Evolutionary conservation across 64 coral and sea anemone species (phyloP).

Genomic region (Montipora cactus): DNA sequence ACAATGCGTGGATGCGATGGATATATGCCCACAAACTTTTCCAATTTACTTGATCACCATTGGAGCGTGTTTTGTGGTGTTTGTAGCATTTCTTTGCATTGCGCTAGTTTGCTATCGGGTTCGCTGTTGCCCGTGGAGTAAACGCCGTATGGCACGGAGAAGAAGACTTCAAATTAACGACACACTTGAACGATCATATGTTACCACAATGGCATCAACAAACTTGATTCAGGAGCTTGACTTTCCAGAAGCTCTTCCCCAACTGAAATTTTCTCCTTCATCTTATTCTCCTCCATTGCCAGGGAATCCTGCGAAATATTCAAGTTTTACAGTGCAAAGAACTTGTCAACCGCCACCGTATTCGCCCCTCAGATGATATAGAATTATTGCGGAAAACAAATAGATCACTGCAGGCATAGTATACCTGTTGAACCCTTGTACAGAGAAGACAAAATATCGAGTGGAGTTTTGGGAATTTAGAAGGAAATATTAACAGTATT

Average conservation of each 20-base stretch:
- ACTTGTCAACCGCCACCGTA: not conserved
- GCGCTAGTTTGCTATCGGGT: not conserved
- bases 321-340: conserved; percentile 40
- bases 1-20: not conserved
- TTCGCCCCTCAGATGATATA: conserved; percentile 7
- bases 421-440: not conserved
- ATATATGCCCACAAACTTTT: not conserved
- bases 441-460: not conserved
- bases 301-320: conserved; percentile 43
- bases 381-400: not conserved
- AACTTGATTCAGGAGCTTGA: conserved; percentile 37
- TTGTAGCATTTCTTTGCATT: conserved; percentile 22
- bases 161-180: not conserved
- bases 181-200: conserved; percentile 31
- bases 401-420: not conserved
- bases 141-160: conserved; percentile 37
- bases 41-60: not conserved
- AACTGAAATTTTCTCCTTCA: not conserved
- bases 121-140: conserved; percentile 33
- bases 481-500: not conserved
- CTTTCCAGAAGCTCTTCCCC: conserved; percentile 6
- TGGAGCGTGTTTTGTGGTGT: not conserved
- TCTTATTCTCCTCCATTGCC: conserved; percentile 14
- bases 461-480: not conserved
- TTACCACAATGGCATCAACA: conserved; percentile 16